A percentile compares a stretch with the other conserved stretches of the same genome.
phyloP scores from a whole-genome alignment of 2,888 invertebrate genomes.

The Chloroclysta siterata region DNA sequence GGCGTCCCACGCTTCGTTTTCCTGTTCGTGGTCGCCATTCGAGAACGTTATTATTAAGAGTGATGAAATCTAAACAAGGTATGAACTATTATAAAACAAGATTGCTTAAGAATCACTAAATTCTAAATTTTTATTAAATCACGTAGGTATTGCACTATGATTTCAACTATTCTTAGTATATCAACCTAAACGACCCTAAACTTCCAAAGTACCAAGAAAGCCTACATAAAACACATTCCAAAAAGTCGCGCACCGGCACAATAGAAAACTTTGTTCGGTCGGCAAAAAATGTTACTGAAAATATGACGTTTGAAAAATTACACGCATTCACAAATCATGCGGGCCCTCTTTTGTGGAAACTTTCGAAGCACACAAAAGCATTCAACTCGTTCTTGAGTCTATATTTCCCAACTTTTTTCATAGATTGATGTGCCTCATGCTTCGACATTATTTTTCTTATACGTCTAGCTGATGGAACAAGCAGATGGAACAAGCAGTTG shows the following conservation, averaged over 20 bases:
- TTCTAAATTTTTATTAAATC: too few relatives aligned
- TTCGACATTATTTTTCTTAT: slow-evolving; percentile 14
- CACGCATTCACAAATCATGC: slow-evolving; percentile 84
- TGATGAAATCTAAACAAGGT: too few relatives aligned
- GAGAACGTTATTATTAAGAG: too few relatives aligned
- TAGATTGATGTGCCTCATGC: slow-evolving; percentile 45
- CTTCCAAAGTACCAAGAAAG: slow-evolving; percentile 69
- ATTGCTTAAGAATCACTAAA: too few relatives aligned
- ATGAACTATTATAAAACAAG: too few relatives aligned
- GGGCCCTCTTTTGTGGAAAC: slow-evolving; percentile 79
- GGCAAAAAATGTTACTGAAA: slow-evolving; percentile 78
- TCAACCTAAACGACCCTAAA: slow-evolving; percentile 44
- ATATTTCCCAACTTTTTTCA: slow-evolving; percentile 59
- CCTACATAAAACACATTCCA: slow-evolving; percentile 63
- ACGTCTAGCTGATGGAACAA: too few relatives aligned
- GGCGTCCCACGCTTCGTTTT: too few relatives aligned
- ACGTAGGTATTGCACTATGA: not conserved
- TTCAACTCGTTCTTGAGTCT: slow-evolving; percentile 74
- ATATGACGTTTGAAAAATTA: slow-evolving; percentile 85
- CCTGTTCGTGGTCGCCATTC: too few relatives aligned
- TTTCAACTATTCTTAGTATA: not conserved
- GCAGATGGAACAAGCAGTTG: too few relatives aligned
- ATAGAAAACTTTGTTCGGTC: slow-evolving; percentile 78
- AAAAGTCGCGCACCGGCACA: slow-evolving; percentile 74
- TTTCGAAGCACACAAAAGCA: slow-evolving; percentile 75